Base-by-base conservation (phyloP, 2,888 invertebrate species). In the Caenorhabditis japonica region DNA sequence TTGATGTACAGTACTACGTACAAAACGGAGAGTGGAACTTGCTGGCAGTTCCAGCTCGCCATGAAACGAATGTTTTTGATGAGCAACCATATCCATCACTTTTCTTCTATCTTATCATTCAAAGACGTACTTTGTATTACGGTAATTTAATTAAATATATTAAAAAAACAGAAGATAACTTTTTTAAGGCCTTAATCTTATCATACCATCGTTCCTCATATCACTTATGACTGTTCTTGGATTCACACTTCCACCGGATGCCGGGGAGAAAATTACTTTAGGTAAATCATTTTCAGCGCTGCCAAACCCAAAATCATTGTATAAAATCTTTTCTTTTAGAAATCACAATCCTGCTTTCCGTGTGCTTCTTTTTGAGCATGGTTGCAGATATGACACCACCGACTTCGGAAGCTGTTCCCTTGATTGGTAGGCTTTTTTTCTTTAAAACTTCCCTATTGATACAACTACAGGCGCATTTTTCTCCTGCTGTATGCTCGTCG, bases 11-110 rank as follows among this genome's bases (percentile, higher is more conserved):
- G 94, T 91, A 95, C 91, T 99, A 96, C 91, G 96, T 97, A 88
- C 93, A 94, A 85, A 99, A 97, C 90, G 97, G 97, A 89, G 97
- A 97, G 91, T 97, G 97, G 97, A 94, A 96, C 91, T 92, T 97
- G 87, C 92, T 97, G 23, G 82, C 80, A 8, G 79, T 80, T 8
- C 83, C 83, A 8, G 83, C 83, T 3, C 68, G 79, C 12, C 78
- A 78, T 59, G 81, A 82, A 69, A 80, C 76, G 4, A 94, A 94
- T 79, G 95, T 94, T 83, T 97, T 97, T 87, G 97, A 97, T 91
- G 93, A 94, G 21, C 95, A 87, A 60, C 85, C 85, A 55, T 90
- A 89, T 84, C 88, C 96, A 89, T 97, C 97, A 90, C 93, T 97
- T 88, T 97, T 96, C 84, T 97, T 95, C 90, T 93, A 93, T 88